Evolutionary conservation across 2,797 vertebrate species (phyloP).

Genomic region (Halcyon badia): DNA sequence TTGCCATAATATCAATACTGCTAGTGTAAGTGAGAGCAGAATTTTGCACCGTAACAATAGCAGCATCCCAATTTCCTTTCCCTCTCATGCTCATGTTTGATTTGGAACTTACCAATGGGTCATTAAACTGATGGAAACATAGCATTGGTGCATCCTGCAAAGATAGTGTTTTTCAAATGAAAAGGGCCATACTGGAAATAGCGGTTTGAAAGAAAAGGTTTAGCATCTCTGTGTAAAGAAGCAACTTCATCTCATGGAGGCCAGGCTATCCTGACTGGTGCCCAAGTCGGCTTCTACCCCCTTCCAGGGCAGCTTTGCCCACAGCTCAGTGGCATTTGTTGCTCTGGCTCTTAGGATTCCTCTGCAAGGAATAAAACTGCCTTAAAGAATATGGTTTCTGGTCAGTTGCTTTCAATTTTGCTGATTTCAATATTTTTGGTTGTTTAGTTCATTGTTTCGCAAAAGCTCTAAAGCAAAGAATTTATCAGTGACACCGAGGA

Average conservation of each 20-base stretch:
- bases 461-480: not conserved
- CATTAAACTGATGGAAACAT: not conserved
- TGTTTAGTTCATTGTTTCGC: not conserved
- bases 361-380: not conserved
- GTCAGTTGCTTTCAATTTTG: not conserved
- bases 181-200: not conserved
- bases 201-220: not conserved
- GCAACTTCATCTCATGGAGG: not conserved
- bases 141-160: not conserved
- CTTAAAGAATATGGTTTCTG: not conserved
- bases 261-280: not conserved
- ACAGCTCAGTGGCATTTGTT: not conserved
- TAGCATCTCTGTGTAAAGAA: not conserved
- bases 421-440: not conserved
- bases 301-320: not conserved
- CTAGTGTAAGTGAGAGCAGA: not conserved
- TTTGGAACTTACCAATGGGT: not conserved
- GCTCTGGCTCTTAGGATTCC: not conserved
- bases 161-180: not conserved
- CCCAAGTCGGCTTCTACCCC: accelerated
- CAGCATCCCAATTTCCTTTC: not conserved
- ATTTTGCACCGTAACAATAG: not conserved
- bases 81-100: not conserved
- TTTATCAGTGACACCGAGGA: conserved; percentile 3
- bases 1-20: not conserved